Evolutionary conservation across 1,140 invertebrate genomes (phyloP), one percentile per base, ranked within the genome.

Genomic region (Drosophila lacertosa): DNA sequence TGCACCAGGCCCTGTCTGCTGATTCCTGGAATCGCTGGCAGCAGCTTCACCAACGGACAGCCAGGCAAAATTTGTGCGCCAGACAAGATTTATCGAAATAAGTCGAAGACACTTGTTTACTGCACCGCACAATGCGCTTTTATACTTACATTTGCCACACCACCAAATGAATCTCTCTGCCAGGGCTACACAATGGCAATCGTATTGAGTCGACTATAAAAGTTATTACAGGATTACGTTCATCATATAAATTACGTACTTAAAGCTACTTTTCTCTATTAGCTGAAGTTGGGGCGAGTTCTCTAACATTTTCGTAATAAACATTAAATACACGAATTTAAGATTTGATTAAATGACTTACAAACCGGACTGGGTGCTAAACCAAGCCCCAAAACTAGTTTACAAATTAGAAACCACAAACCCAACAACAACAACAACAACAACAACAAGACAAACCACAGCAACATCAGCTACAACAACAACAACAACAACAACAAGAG

Each of bases 321-420:
- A 22, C n/a, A n/a, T 20, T 40, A 24, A 54, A 40, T 54, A 24
- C 22, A 29, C 22, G 11, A 29, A 65, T 55, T 65, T 54, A 48
- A 39, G 51, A 48, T 57, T 65, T 83, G 71, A 83, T 78, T 78
- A 66, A 78, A 83, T 78, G 79, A 65, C 57, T 78, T 60, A 71
- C 75, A 74, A 67, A 47, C 71, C 64, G 24, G 54, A 45, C 55
- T 54, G 22, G 48, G 44, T 60, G 47, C 39, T 20, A 44, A 54
- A 32, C 50, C 45, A 53, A 59, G 70, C 70, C 65, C 54, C 37
- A 69, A 82, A 82, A 71, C 70, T 65, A 75, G 74, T 83, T 84
- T 57, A 64, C 80, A 83, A 83, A 84, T 79, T 78, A 59, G 48
- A 75, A 78, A 72, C 74, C 79, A 59, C 79, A 78, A 50, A 64